Evolutionary conservation across 1,140 invertebrate genomes (phyloP).

Genomic region (Colletes gigas): DNA sequence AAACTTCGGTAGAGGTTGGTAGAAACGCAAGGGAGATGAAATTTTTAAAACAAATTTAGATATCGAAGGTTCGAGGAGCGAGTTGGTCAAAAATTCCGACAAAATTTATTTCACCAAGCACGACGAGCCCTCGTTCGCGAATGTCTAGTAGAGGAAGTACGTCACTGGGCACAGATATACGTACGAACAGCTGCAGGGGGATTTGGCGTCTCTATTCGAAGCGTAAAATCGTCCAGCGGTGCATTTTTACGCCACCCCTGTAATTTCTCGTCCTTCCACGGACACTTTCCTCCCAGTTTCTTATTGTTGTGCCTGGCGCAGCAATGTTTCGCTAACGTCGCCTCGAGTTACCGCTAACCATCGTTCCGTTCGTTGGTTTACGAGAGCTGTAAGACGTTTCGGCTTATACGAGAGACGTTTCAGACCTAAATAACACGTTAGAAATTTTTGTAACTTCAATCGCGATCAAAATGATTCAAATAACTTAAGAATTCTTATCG

Average conservation of each 20-base stretch:
- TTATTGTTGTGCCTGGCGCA: constrained; percentile 24
- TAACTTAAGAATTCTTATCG: neutral
- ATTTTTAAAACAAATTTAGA: no score
- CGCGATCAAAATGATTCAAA: no score
- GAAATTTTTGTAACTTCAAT: no score
- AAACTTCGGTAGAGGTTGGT: no score
- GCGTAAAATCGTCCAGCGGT: constrained; percentile 70
- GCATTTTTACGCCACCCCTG: constrained; percentile 62
- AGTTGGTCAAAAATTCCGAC: no score
- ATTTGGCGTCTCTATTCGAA: constrained; percentile 63
- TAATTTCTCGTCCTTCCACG: constrained; percentile 53
- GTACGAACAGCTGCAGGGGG: constrained; percentile 34
- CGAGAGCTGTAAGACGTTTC: constrained; percentile 7
- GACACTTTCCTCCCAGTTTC: constrained; percentile 36
- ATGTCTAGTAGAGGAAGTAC: neutral
- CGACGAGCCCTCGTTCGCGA: neutral
- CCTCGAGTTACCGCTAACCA: constrained; percentile 12
- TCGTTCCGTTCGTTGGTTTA: constrained; percentile 25
- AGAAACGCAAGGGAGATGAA: no score
- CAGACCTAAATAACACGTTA: no score
- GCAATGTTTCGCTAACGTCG: constrained; percentile 55
- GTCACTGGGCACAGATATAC: constrained; percentile 10
- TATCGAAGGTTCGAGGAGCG: no score
- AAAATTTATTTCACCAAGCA: no score
- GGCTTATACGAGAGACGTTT: neutral